Evolutionary conservation across 2,888 invertebrate species (phyloP).

Genomic region (Parnassius orleans): DNA sequence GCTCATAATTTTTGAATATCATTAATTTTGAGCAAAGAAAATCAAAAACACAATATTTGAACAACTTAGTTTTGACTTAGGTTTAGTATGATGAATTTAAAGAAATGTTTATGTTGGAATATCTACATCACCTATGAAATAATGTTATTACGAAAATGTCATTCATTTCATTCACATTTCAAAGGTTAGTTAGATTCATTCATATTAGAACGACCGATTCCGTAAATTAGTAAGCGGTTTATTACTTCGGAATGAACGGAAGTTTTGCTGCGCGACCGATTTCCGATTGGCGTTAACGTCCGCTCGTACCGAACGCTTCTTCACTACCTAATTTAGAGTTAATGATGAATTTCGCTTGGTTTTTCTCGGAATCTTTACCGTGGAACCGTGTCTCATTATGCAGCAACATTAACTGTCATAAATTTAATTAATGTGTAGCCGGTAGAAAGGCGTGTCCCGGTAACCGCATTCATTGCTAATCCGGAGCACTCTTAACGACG

Average conservation of each 20-base stretch:
- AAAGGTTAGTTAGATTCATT: constrained; percentile 1
- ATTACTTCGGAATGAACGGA: constrained; percentile 7
- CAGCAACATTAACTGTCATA: no score
- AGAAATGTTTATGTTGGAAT: no score
- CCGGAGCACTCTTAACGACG: not conserved
- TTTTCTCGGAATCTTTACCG: not conserved
- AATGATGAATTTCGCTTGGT: not conserved
- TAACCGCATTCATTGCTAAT: not conserved
- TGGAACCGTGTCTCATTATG: no score
- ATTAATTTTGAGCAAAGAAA: no score
- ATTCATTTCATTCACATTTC: not conserved
- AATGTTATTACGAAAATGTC: no score
- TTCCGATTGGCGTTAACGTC: constrained; percentile 3
- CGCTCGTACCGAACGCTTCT: not conserved
- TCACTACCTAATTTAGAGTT: not conserved
- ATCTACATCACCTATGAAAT: no score
- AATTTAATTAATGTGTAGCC: not conserved
- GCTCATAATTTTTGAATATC: no score
- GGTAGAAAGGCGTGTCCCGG: not conserved
- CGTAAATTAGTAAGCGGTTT: not conserved
- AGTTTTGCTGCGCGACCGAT: constrained; percentile 10
- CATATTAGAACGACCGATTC: not conserved
- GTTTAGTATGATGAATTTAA: no score
- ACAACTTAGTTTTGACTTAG: no score
- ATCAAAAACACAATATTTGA: no score